Evolutionary conservation across 2,797 vertebrate species (phyloP), one percentile per base, ranked within the genome.

Genomic region (Sparidentex hasta): DNA sequence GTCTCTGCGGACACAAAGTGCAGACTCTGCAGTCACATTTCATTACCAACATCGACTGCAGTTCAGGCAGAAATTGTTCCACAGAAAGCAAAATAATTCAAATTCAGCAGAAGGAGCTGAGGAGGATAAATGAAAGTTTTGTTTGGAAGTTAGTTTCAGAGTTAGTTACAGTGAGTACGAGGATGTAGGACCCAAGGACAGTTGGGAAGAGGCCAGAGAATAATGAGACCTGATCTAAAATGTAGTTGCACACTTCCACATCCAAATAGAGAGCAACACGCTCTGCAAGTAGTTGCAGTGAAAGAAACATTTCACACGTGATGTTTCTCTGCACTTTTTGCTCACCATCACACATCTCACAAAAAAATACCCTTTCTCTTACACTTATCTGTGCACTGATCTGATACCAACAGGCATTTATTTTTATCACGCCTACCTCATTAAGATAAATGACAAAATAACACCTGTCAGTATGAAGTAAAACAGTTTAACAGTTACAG

Each of bases 21-120:
- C 8, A 0, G 5, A 50, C 23, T 46, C 17, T 58, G 38, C 27
- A 12, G 54, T 43, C 62, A 66, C 17, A 16, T 50, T 71, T 46
- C 25, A 20, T 55, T 47, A 71, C 48, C 18, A 23, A 41, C 55
- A 62, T 38, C 18, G 33, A 50, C 20, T 43, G 74, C 18, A 64
- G 27, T 27, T 48, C 8, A 29, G 18, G 17, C 29, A 47, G 50
- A 25, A 25, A 21, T 58, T 44, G 6, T 47, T 65, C 55, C 41
- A 50, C 4, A n/a, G 47, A 64, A 17, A 58, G 11, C 17, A n/a
- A 29, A 48, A 57, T 18, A 27, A 43, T 51, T 11, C 13, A 2
- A 18, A 29, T 52, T 20, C 1, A 46, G n/a, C 25, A 29, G 4
- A 64, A 64, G 13, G 48, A 33, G 11, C 29, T 33, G 29, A 33